These are phyloP conservation scores for Platichthys flesus DNA, from an alignment of 2,113 vertebrate genomes.

Conservation along the genomic window DNA sequence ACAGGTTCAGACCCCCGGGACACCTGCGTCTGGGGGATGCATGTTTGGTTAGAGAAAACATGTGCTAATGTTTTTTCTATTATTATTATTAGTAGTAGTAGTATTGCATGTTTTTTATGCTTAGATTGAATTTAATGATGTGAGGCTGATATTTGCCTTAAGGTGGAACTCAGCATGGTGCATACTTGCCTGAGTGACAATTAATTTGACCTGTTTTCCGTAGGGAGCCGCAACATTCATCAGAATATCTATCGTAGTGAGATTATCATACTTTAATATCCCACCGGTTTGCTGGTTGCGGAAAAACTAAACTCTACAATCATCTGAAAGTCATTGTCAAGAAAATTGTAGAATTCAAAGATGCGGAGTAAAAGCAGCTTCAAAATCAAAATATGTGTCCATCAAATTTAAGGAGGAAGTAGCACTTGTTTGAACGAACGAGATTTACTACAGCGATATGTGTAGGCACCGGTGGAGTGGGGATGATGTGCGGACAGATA, in stretches of 20 bases:
- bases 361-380: not conserved
- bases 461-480: not conserved
- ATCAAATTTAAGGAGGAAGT: not conserved
- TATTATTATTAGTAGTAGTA: too few relatives aligned
- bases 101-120: not conserved
- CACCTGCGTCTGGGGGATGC: constrained; percentile 9
- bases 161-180: not conserved
- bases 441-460: not conserved
- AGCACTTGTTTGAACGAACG: not conserved
- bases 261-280: constrained; percentile 4
- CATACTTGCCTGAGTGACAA: not conserved
- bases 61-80: not conserved
- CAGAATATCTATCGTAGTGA: not conserved
- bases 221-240: not conserved
- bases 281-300: not conserved
- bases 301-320: not conserved
- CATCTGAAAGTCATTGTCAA: not conserved
- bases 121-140: not conserved
- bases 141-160: not conserved
- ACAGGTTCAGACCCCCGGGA: constrained; percentile 50
- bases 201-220: not conserved
- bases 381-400: not conserved
- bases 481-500: constrained; percentile 29
- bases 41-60: not conserved
- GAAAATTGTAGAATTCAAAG: not conserved